Percentiles rank a stretch among this genome's conserved stretches.
phyloP scores from a whole-genome alignment of 2,797 vertebrate species.

The Enteromius unitaeniatus region DNA sequence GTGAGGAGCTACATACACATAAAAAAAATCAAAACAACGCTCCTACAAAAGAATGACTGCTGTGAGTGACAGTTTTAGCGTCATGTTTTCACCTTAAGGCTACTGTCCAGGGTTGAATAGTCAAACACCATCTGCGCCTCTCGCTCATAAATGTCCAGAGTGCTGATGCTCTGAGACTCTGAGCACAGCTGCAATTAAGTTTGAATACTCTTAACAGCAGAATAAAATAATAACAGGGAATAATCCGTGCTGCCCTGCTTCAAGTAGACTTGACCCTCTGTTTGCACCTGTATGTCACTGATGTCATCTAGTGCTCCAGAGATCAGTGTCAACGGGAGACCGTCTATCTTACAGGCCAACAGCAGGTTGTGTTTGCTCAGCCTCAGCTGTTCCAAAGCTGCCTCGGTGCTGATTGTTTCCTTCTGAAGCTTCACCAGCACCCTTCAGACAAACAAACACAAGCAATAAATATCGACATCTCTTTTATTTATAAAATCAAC shows the following conservation, averaged over 20 bases:
- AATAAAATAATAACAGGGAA: not conserved
- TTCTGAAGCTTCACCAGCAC: constrained; percentile 83
- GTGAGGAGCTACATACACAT: constrained; percentile 72
- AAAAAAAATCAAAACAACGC: not conserved
- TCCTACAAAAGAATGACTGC: not conserved
- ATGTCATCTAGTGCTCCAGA: constrained; percentile 88
- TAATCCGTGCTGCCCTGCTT: not conserved
- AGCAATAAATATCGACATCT: not conserved
- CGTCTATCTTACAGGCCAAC: constrained; percentile 87
- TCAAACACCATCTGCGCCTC: constrained; percentile 86
- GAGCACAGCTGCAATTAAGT: constrained; percentile 74
- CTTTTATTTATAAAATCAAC: not conserved
- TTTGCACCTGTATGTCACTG: constrained; percentile 84
- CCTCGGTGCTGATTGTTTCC: constrained; percentile 79
- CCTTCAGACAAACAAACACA: constrained; percentile 68
- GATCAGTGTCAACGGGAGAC: constrained; percentile 81
- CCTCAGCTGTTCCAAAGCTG: constrained; percentile 83
- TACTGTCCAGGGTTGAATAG: constrained; percentile 78
- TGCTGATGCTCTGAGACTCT: constrained; percentile 76
- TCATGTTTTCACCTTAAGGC: constrained; percentile 77
- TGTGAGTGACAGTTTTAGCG: not conserved
- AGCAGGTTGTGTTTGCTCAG: constrained; percentile 88
- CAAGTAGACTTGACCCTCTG: not conserved
- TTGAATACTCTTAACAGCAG: not conserved
- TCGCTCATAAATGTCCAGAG: constrained; percentile 80